Percentiles rank a stretch among this genome's conserved stretches.
phyloP scores from a whole-genome alignment of 2,113 vertebrate species.

The Sinocyclocheilus rhinocerous region DNA sequence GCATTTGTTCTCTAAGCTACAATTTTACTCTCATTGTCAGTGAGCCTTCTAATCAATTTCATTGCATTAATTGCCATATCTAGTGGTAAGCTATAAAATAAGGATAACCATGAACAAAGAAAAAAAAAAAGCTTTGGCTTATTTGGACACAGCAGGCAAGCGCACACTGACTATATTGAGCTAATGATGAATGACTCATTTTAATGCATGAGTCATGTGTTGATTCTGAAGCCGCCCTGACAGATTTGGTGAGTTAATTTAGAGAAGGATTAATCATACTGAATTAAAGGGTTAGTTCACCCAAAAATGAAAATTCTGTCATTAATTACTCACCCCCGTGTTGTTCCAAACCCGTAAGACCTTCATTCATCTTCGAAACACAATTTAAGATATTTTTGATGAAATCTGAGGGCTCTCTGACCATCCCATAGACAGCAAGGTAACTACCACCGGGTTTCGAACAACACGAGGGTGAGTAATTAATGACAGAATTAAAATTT shows the following conservation, averaged over 20 bases:
- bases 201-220: neutral
- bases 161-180: neutral
- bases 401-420: too few species aligned
- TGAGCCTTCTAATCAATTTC: neutral
- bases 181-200: slow-evolving; percentile 1
- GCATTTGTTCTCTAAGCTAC: neutral
- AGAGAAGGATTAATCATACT: neutral
- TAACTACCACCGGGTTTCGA: too few species aligned
- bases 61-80: neutral
- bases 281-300: neutral
- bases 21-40: neutral
- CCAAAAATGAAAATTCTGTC: too few species aligned
- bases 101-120: neutral
- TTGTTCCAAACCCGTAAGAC: too few species aligned
- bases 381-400: too few species aligned
- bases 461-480: too few species aligned
- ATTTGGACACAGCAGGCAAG: neutral
- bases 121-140: neutral
- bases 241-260: neutral
- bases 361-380: too few species aligned
- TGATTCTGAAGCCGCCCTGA: neutral
- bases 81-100: neutral
- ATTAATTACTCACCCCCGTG: too few species aligned
- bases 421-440: too few species aligned
- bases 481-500: too few species aligned